Percentiles rank a stretch among this genome's conserved stretches.
phyloP scores from a whole-genome alignment of 2,888 invertebrate species.

The Lamellibrachia satsuma region DNA sequence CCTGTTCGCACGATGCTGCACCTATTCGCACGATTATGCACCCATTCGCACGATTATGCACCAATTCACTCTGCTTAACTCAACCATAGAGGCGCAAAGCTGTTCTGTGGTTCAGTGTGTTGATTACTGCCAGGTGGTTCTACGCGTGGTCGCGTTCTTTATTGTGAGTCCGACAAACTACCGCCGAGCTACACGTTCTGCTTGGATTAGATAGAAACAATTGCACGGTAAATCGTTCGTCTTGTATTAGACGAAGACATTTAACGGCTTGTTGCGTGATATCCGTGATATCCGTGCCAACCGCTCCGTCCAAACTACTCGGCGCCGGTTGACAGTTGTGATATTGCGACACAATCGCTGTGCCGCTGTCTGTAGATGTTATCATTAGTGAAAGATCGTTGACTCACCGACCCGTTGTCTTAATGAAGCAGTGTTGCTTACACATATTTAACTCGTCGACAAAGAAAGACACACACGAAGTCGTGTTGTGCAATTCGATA shows the following conservation, averaged over 20 bases:
- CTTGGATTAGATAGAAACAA: neutral
- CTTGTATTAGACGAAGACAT: neutral
- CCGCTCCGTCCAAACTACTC: no score
- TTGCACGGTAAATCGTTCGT: neutral
- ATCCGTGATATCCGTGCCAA: no score
- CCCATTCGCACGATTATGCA: neutral
- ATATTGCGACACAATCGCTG: no score
- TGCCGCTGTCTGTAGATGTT: no score
- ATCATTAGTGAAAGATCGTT: no score
- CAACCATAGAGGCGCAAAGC: neutral
- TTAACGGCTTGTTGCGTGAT: no score
- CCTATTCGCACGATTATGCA: neutral
- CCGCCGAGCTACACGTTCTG: neutral
- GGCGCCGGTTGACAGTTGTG: no score
- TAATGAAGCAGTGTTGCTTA: no score
- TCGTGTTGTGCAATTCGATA: no score
- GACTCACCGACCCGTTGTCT: no score
- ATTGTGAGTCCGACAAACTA: neutral
- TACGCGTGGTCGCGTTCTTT: neutral
- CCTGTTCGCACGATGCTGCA: neutral
- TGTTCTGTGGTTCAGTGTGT: neutral
- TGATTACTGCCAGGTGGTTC: neutral
- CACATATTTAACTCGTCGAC: no score
- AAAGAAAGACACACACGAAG: no score
- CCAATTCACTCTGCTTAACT: neutral